Percentiles rank a stretch among this genome's conserved stretches.
Conservation (phyloP, 2,797 vertebrate genomes). For the Acanthurus tractus region DNA sequence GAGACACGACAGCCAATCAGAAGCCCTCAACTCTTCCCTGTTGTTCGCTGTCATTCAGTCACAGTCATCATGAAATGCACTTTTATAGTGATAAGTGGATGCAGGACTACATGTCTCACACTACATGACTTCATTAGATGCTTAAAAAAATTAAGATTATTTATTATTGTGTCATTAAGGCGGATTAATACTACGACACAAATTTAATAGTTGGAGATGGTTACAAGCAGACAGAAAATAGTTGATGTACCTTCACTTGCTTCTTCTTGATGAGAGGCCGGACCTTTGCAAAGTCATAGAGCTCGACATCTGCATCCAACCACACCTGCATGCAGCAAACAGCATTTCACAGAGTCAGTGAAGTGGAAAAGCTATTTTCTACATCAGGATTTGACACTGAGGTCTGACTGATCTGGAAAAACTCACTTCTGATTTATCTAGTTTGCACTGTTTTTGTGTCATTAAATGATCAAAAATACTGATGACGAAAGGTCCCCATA, state of each 20-base stretch:
- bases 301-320: conserved; percentile 89
- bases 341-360: neutral
- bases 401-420: neutral
- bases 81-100: neutral
- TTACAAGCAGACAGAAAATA: neutral
- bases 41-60: neutral
- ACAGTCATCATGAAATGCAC: neutral
- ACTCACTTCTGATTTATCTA: too few relatives aligned
- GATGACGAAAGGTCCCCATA: neutral
- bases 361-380: neutral
- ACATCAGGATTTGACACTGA: neutral
- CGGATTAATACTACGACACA: neutral
- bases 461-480: neutral
- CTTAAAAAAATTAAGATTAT: neutral
- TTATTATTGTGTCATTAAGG: neutral
- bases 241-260: conserved; percentile 85
- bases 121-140: too few relatives aligned
- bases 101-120: too few relatives aligned
- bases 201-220: neutral
- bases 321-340: conserved; percentile 77
- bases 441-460: neutral
- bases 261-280: conserved; percentile 88
- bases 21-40: neutral
- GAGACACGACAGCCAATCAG: conserved; percentile 24
- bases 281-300: conserved; percentile 90